Conservation (phyloP, 2,113 vertebrate species). For the Dasyurus viverrinus region DNA sequence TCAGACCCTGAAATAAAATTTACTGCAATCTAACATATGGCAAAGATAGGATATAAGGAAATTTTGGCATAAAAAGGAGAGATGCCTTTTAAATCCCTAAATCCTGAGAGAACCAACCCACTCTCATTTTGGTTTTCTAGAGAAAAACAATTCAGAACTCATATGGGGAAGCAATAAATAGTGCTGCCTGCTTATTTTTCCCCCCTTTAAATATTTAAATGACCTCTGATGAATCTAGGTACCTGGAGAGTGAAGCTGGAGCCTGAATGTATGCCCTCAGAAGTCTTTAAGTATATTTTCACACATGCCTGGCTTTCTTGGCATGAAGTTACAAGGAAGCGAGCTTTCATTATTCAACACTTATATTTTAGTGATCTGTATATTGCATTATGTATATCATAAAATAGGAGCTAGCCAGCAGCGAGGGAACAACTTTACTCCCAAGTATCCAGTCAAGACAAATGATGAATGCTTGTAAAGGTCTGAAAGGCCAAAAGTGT, state of each 20-base stretch:
- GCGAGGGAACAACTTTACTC: not conserved
- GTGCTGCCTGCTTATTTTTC: not conserved
- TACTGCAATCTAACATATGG: not conserved
- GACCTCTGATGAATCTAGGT: not conserved
- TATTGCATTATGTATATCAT: conserved; percentile 3
- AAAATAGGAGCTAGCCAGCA: not conserved
- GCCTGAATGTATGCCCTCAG: not conserved
- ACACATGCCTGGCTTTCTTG: not conserved
- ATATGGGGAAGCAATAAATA: not conserved
- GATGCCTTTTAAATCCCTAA: not conserved
- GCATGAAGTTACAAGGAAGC: not conserved
- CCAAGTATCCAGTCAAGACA: not conserved
- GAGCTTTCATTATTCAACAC: not conserved
- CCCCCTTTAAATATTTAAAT: not conserved
- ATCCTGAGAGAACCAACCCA: not conserved
- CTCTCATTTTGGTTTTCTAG: not conserved
- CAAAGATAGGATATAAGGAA: not conserved
- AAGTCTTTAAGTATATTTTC: not conserved
- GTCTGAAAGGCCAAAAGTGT: not conserved
- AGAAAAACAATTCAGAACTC: not conserved
- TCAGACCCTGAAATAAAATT: not conserved
- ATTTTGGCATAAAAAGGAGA: not conserved
- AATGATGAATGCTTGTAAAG: not conserved
- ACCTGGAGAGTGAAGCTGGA: not conserved
- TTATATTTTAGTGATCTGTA: not conserved